Conservation (phyloP, 2,797 vertebrate species). For the Premnoplex brunnescens region DNA sequence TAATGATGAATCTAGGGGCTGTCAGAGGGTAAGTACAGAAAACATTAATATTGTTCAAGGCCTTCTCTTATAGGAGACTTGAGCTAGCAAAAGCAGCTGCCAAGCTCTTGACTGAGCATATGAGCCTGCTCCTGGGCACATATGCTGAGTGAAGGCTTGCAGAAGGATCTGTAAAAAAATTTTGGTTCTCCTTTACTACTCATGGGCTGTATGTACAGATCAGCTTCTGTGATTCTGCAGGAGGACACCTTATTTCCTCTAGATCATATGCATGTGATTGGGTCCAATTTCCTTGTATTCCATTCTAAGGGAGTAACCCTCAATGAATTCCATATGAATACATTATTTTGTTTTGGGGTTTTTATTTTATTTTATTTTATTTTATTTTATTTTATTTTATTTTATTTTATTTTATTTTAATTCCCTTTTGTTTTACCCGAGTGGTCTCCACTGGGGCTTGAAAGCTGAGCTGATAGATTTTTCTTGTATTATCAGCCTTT, state of each 20-base stretch:
- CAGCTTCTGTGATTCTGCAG: neutral
- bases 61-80: constrained; percentile 13
- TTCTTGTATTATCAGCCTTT: neutral
- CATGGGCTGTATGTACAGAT: neutral
- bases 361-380: neutral
- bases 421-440: neutral
- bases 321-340: neutral
- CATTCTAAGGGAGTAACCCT: neutral
- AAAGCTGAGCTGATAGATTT: neutral
- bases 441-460: neutral
- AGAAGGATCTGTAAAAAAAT: neutral
- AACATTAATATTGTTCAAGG: constrained; percentile 34
- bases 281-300: neutral
- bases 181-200: neutral
- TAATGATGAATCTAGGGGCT: constrained; percentile 35
- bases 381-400: neutral
- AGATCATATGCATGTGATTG: neutral
- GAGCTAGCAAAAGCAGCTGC: constrained; percentile 23
- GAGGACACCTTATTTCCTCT: neutral
- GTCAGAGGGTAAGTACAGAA: constrained; percentile 52
- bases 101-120: neutral
- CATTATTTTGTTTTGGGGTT: neutral
- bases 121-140: constrained; percentile 11
- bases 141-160: neutral
- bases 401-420: no score